Evolutionary conservation across 1,140 invertebrate species (phyloP).

Genomic region (Aphis gossypii): DNA sequence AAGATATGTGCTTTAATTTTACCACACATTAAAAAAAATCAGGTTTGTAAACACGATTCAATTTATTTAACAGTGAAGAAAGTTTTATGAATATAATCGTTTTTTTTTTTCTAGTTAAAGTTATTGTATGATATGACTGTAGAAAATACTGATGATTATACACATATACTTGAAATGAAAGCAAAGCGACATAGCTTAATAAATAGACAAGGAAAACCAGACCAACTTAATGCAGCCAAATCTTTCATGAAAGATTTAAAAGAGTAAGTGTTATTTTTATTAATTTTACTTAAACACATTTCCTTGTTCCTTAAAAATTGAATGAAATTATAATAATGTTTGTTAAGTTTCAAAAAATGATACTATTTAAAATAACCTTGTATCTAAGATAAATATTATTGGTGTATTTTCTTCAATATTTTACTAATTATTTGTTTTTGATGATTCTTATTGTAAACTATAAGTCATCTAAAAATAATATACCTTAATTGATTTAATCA

Average conservation of each 20-base stretch:
- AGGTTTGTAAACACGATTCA: background rate
- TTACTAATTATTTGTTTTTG: too few relatives aligned
- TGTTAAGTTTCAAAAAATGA: background rate
- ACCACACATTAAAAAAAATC: constrained; percentile 48
- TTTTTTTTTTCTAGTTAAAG: constrained; percentile 28
- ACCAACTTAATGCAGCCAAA: constrained; percentile 44
- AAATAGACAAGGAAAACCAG: constrained; percentile 49
- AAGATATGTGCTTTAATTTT: constrained; percentile 54
- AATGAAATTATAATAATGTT: background rate
- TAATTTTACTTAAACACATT: background rate
- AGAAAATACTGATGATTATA: constrained; percentile 52
- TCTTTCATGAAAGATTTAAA: constrained; percentile 55
- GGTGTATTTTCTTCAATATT: too few relatives aligned
- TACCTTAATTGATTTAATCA: background rate
- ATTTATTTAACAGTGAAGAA: background rate
- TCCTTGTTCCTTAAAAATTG: background rate
- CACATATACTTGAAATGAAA: constrained; percentile 43
- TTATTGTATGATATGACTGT: constrained; percentile 45
- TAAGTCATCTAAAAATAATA: background rate
- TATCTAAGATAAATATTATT: too few relatives aligned
- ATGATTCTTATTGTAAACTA: too few relatives aligned
- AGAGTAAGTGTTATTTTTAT: constrained; percentile 27
- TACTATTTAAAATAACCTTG: background rate
- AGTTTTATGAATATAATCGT: background rate
- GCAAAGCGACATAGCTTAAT: constrained; percentile 48